Evolutionary conservation across 1,140 invertebrate genomes (phyloP).

Genomic region (Papilio aristodemus): DNA sequence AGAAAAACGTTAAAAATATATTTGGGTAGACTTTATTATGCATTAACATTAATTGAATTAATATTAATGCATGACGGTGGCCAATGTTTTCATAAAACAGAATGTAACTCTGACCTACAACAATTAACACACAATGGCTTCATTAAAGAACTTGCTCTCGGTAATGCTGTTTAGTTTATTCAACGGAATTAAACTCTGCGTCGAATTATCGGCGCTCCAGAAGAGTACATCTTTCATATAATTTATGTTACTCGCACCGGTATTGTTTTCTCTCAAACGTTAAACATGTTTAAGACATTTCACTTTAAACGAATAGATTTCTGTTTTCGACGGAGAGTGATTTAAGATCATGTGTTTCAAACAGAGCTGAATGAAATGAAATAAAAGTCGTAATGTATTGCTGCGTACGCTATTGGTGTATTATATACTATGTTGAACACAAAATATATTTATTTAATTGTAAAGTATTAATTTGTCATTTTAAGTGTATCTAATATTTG

Average conservation of each 20-base stretch:
- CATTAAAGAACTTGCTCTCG: slow-evolving; percentile 17
- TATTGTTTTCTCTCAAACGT: slow-evolving; percentile 16
- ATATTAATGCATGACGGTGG: too few species aligned
- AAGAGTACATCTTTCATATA: slow-evolving; percentile 5
- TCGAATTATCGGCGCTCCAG: background rate
- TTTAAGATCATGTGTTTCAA: slow-evolving; percentile 21
- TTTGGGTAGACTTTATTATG: too few species aligned
- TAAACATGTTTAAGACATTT: slow-evolving; percentile 9
- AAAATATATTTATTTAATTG: background rate
- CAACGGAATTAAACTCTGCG: background rate
- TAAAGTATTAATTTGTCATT: too few species aligned
- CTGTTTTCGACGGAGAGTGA: slow-evolving; percentile 13
- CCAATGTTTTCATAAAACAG: background rate
- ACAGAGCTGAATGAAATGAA: background rate
- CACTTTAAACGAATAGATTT: background rate
- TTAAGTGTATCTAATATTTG: too few species aligned
- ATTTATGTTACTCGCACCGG: slow-evolving; percentile 22
- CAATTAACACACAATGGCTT: background rate
- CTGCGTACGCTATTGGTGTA: too few species aligned
- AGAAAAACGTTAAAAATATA: too few species aligned
- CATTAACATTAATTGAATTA: too few species aligned
- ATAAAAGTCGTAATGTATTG: too few species aligned
- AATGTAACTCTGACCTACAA: background rate
- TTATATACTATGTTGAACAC: background rate
- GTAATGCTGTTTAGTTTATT: slow-evolving; percentile 7